These are phyloP conservation scores for Vicugna pacos DNA, from an alignment of 2,113 vertebrate species.

Conservation along the genomic window DNA sequence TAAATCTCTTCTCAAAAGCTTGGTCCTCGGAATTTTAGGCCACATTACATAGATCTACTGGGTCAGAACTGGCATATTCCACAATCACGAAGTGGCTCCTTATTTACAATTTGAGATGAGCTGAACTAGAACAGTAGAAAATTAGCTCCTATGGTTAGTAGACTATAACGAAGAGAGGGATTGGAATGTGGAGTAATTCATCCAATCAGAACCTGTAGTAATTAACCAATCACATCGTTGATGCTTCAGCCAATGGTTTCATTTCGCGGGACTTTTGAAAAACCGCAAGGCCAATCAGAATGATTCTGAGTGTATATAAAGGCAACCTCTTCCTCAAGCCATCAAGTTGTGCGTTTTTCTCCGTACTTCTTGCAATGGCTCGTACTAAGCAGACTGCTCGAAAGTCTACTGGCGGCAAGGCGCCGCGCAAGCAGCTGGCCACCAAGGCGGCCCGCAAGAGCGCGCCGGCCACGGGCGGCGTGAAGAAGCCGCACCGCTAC, in stretches of 20 bases:
- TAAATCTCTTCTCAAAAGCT: not conserved
- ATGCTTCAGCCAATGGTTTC: constrained; percentile 9
- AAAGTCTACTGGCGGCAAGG: constrained; percentile 94
- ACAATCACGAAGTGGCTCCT: not conserved
- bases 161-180: not conserved
- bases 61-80: not conserved
- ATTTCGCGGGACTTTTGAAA: constrained; percentile 63
- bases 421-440: constrained; percentile 91
- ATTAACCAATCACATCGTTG: not conserved
- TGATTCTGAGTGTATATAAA: not conserved
- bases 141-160: not conserved
- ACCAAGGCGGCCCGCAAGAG: constrained; percentile 92
- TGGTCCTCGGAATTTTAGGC: not conserved
- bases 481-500: not conserved
- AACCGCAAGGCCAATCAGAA: constrained; percentile 39
- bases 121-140: not conserved
- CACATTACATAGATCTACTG: not conserved
- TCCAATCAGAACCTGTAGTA: not conserved
- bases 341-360: accelerated
- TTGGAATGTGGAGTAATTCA: not conserved
- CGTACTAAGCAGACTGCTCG: constrained; percentile 94
- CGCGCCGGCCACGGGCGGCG: constrained; percentile 87
- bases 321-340: accelerated
- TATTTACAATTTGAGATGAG: not conserved
- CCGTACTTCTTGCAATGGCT: constrained; percentile 80